Evolutionary conservation across 2,113 vertebrate species (phyloP).

Genomic region (Lasiurus borealis): DNA sequence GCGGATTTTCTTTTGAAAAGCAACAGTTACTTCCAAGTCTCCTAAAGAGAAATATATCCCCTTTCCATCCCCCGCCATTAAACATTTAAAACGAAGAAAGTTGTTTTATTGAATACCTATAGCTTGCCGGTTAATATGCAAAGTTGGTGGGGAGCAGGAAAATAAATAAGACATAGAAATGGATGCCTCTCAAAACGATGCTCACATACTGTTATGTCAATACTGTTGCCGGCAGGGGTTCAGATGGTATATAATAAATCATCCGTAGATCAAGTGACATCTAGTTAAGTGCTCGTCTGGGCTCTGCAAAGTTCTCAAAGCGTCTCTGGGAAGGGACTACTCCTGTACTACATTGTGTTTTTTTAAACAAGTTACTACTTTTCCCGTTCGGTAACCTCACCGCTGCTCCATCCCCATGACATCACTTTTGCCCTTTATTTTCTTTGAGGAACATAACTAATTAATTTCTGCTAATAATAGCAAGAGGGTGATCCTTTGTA

Average conservation of each 20-base stretch:
- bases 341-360: constrained; percentile 3
- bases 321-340: constrained; percentile 5
- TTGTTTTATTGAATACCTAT: constrained; percentile 31
- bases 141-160: not conserved
- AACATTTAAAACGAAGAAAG: constrained; percentile 34
- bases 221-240: constrained; percentile 44
- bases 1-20: constrained; percentile 31
- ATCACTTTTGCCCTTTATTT: not conserved
- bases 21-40: constrained; percentile 5
- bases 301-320: not conserved
- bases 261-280: not conserved
- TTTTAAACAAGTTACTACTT: constrained; percentile 11
- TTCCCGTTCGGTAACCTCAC: not conserved
- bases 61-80: not conserved
- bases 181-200: constrained; percentile 47
- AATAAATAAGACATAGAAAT: constrained; percentile 31
- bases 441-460: constrained; percentile 11
- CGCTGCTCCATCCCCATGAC: not conserved
- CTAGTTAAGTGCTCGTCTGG: constrained; percentile 29
- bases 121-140: constrained; percentile 36
- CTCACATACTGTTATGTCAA: constrained; percentile 30
- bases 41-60: not conserved
- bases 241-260: constrained; percentile 50
- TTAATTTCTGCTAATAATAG: constrained; percentile 25
- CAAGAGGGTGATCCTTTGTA: not conserved